Base-by-base conservation (phyloP, 2,113 vertebrate genomes). In the Toxotes jaculatrix region DNA sequence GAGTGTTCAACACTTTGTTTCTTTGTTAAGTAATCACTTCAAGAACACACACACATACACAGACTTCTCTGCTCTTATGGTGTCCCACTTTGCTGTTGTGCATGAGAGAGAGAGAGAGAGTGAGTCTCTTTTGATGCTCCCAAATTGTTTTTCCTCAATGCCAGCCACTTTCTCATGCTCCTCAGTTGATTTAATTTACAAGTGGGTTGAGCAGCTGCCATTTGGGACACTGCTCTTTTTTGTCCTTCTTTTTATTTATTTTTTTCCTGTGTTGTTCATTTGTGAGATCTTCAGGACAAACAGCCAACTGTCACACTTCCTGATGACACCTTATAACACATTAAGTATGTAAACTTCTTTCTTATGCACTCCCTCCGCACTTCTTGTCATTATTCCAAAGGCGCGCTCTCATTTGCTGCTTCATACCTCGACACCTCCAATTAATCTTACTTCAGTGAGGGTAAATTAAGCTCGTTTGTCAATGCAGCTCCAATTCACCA, bases 391-490 rank as follows among this genome's bases (percentile, higher is more conserved):
- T 93, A 93, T 93, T 93, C 88, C 83, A 89, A 92, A 93, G 87
- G 61, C 88, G 72, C 76, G 76, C 86, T 93, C 91, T 93, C 90
- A 94, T 93, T 92, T 92, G 86, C 87, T 84, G 86, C 90, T 93
- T 93, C 92, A 92, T 93, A 92, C 90, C 83, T 90, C 88, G 80
- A 93, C 91, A 93, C 92, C 87, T 92, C 86, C 91, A 93, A 94
- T 93, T 93, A 93, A 93, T 93, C 92, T 90, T 91, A 89, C 91
- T 93, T 93, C 82, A 88, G 76, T 34, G 80, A 83, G 69, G 90
- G 89, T 92, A 92, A 93, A 93, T 93, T 88, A 92, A 90, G 87
- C 93, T 93, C 86, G 40, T 94, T 93, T 93, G 91, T 93, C 91
- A 93, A 80, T 70, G 77, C 76, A 16, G 84, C 77, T 78, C 65